These are phyloP conservation scores for Sander lucioperca DNA, from an alignment of 2,113 vertebrate species.

Conservation along the genomic window DNA sequence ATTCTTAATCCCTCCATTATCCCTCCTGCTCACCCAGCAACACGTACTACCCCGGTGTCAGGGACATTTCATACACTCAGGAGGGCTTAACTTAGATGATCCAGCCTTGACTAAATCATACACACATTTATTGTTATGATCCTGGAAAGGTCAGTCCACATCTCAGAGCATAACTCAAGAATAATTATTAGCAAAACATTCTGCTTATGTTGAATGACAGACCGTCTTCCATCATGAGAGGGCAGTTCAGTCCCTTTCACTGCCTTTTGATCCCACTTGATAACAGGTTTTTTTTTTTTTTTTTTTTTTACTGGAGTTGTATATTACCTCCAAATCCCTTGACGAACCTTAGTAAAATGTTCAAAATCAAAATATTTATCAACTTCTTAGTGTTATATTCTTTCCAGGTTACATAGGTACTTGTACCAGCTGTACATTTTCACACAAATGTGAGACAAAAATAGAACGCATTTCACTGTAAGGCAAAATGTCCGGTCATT, in stretches of 20 bases:
- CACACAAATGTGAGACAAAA: conserved; percentile 33
- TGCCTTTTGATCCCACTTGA: background rate
- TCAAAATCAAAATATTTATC: background rate
- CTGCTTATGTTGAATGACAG: background rate
- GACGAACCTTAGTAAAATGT: background rate
- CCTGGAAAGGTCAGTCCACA: background rate
- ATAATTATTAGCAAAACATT: background rate
- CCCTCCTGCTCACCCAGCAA: conserved; percentile 34
- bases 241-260: background rate
- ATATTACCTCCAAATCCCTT: background rate
- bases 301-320: background rate
- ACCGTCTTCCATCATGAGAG: background rate
- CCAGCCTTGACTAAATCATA: background rate
- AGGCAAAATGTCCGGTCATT: conserved; percentile 58
- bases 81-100: conserved; percentile 1
- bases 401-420: conserved; percentile 1
- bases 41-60: conserved; percentile 1
- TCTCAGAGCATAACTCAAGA: background rate
- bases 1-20: conserved; percentile 62
- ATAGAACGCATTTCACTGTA: conserved; percentile 30
- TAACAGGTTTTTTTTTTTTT: background rate
- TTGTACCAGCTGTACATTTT: conserved; percentile 12
- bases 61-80: conserved; percentile 7
- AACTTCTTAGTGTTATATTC: background rate
- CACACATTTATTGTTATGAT: background rate